A percentile compares a stretch with the other conserved stretches of the same genome.
Conservation (phyloP, 2,113 vertebrate genomes). For the Chaetura pelagica region DNA sequence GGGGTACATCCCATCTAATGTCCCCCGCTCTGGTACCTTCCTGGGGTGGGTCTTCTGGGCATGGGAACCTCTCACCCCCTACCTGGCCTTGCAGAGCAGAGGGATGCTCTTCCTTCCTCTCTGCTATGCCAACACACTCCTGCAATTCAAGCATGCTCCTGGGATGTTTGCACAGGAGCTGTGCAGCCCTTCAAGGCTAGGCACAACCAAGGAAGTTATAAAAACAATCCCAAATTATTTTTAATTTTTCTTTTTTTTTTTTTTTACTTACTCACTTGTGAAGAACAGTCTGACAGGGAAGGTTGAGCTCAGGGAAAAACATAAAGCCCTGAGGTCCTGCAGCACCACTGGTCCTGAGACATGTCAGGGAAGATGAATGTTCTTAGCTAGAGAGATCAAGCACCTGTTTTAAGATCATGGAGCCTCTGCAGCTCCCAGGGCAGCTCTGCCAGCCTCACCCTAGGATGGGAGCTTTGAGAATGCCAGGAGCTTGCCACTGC, state of each 20-base stretch:
- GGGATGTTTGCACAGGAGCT: background rate
- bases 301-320: background rate
- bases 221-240: background rate
- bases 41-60: fast-evolving
- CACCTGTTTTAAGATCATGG: fast-evolving
- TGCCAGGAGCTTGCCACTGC: fast-evolving
- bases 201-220: background rate
- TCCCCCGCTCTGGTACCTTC: background rate
- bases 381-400: background rate
- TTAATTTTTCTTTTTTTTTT: background rate
- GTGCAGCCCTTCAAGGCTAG: background rate
- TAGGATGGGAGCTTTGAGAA: background rate
- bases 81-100: fast-evolving
- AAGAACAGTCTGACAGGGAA: background rate
- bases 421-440: background rate
- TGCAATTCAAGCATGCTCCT: fast-evolving
- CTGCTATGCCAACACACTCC: background rate
- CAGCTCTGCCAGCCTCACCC: background rate
- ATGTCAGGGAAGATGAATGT: background rate
- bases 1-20: fast-evolving
- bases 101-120: background rate
- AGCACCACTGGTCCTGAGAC: background rate
- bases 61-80: background rate
- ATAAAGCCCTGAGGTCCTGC: fast-evolving
- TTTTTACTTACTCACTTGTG: background rate